Evolutionary conservation across 2,113 vertebrate genomes (phyloP).

Genomic region (Cottus gobio): DNA sequence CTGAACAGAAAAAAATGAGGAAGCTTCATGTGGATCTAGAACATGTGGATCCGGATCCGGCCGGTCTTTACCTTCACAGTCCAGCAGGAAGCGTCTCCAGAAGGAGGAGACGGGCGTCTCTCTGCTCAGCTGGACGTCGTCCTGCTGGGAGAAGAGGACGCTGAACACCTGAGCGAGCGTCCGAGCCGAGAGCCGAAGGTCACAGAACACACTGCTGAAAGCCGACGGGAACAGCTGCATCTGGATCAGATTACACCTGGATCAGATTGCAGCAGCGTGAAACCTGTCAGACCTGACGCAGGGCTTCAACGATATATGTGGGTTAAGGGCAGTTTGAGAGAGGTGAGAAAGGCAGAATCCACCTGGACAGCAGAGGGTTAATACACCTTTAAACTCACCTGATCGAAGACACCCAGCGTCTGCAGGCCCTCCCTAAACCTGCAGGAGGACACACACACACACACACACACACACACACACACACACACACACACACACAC

Average conservation of each 20-base stretch:
- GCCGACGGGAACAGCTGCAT: conserved; percentile 86
- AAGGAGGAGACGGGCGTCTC: conserved; percentile 76
- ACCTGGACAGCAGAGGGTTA: too few species aligned
- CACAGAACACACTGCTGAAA: conserved; percentile 87
- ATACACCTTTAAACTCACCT: conserved; percentile 50
- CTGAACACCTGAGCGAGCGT: conserved; percentile 84
- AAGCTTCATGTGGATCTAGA: too few species aligned
- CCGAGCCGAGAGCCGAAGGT: conserved; percentile 84
- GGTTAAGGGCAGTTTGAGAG: neutral
- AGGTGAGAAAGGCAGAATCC: neutral
- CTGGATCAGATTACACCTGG: conserved; percentile 30
- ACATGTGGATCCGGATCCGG: too few species aligned
- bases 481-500: too few species aligned
- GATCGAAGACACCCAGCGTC: conserved; percentile 90
- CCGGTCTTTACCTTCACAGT: conserved; percentile 82
- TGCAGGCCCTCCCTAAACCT: conserved; percentile 93
- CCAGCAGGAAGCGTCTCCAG: conserved; percentile 90
- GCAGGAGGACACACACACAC: conserved; percentile 67
- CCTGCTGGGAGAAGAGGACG: conserved; percentile 74
- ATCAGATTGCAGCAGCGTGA: too few species aligned
- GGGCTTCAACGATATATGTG: neutral
- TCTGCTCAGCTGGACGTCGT: conserved; percentile 60
- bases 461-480: too few species aligned
- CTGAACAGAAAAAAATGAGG: too few species aligned
- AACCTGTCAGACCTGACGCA: too few species aligned